phyloP scores from a whole-genome alignment of 2,113 vertebrate genomes.

The Vulpes vulpes region DNA sequence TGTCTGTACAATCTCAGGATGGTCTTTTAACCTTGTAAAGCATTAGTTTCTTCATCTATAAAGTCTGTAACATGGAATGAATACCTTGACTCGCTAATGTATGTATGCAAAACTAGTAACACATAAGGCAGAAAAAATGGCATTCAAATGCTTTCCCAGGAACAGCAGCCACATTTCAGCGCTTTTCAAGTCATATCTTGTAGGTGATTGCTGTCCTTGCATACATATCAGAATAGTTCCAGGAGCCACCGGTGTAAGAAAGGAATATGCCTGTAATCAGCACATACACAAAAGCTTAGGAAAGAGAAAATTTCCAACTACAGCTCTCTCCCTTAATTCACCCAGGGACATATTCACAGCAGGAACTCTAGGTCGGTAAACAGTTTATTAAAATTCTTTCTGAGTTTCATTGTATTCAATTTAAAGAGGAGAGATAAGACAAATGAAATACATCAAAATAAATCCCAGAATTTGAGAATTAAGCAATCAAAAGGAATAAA shows the following conservation, averaged over 20 bases:
- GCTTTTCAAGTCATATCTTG: neutral
- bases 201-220: neutral
- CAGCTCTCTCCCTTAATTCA: neutral
- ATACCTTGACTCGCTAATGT: neutral
- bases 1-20: neutral
- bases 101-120: neutral
- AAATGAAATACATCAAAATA: neutral
- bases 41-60: neutral
- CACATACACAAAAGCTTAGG: neutral
- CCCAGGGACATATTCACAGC: neutral
- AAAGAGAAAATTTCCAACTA: neutral
- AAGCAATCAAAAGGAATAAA: neutral
- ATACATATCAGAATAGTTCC: neutral
- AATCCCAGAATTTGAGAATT: neutral
- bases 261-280: neutral
- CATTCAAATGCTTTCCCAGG: neutral
- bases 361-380: neutral
- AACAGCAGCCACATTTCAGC: neutral
- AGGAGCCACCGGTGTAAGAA: neutral
- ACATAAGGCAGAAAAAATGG: neutral
- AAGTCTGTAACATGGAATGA: neutral
- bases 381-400: neutral
- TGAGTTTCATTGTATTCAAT: neutral
- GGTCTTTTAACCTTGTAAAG: neutral
- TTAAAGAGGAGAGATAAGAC: neutral